A percentile compares a stretch with the other conserved stretches of the same genome.
phyloP scores from a whole-genome alignment of 2,797 vertebrate species.

The Galagoides demidoff region DNA sequence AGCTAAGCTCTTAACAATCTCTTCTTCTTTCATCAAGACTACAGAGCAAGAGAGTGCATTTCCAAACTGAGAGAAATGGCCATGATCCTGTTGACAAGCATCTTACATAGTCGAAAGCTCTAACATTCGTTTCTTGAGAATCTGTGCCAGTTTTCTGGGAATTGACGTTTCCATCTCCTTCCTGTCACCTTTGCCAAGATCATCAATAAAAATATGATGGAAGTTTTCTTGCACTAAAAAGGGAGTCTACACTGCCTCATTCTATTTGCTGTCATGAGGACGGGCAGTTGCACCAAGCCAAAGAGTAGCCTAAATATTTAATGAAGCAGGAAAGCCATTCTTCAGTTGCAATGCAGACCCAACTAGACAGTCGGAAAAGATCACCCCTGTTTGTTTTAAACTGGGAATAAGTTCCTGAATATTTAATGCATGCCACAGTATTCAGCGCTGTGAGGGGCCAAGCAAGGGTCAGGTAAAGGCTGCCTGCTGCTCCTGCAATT shows the following conservation, averaged over 20 bases:
- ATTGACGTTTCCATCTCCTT: constrained; percentile 28
- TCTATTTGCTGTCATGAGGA: constrained; percentile 55
- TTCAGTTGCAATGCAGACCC: constrained; percentile 71
- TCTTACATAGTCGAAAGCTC: neutral
- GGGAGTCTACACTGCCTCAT: neutral
- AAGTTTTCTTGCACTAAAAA: constrained; percentile 20
- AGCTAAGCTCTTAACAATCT: constrained; percentile 13
- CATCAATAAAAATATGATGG: constrained; percentile 1
- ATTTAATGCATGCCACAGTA: constrained; percentile 44
- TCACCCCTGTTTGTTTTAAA: constrained; percentile 69
- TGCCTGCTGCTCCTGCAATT: constrained; percentile 48
- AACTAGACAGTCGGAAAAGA: constrained; percentile 71
- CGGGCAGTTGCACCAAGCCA: constrained; percentile 34
- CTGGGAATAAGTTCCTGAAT: constrained; percentile 72
- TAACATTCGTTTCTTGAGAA: constrained; percentile 30
- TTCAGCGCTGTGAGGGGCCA: constrained; percentile 51
- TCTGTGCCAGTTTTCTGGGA: neutral
- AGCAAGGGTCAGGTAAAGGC: constrained; percentile 23
- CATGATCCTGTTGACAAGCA: neutral
- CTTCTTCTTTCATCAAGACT: constrained; percentile 9
- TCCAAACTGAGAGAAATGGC: neutral
- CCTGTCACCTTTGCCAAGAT: constrained; percentile 62
- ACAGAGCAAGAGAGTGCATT: neutral
- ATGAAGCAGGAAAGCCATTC: constrained; percentile 74
- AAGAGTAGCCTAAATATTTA: constrained; percentile 74